Base-by-base conservation (phyloP, 2,888 invertebrate genomes). In the Cylindroiulus punctatus region DNA sequence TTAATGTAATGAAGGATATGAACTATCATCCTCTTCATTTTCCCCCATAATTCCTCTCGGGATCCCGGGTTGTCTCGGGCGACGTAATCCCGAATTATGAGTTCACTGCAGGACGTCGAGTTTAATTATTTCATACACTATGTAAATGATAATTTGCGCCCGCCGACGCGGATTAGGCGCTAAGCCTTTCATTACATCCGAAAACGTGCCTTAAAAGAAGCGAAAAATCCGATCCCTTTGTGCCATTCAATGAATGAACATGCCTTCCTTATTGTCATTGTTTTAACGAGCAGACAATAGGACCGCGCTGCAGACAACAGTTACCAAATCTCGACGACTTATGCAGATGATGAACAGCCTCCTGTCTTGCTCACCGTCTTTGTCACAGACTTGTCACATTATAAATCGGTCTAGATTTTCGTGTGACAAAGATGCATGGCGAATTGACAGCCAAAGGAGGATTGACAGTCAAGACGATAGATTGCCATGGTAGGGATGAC, bases 61-160 rank as follows among this genome's bases (percentile, higher is more conserved):
- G 65, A 65, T 65, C 65, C 26, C 52, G 10, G 26, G 65, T 65
- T 40, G 42, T 82, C 82, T 36, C 82, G 82, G 26, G 42, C 47
- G 42, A 17, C 47, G 22, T 84, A 84, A 84, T 84, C 84, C 84
- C 44, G 47, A 85, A 85, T 85, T 85, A 85, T 76, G 85, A 85
- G 85, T 44, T 81, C 82, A 86, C 86, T 82, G 82, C 86, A 81
- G 86, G 86, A 86, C 44, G 86, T 86, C 82, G 86, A 86, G 86
- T 86, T 86, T 86, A 86, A 86, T 86, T 86, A 86, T 86, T 86
- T 81, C 86, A 42, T 81, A 81, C 81, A 81, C 81, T 81, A 86
- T 86, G 86, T 86, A 86, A 86, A 86, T 86, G 86, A 86, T 86
- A 81, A 86, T 86, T 86, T 81, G 40, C 86, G 26, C 86, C 17